Evolutionary conservation across 37 sponge, comb jelly and placozoan species (phyloP), one percentile per base, ranked within the genome.

Genomic region (Mnemiopsis leidyi): DNA sequence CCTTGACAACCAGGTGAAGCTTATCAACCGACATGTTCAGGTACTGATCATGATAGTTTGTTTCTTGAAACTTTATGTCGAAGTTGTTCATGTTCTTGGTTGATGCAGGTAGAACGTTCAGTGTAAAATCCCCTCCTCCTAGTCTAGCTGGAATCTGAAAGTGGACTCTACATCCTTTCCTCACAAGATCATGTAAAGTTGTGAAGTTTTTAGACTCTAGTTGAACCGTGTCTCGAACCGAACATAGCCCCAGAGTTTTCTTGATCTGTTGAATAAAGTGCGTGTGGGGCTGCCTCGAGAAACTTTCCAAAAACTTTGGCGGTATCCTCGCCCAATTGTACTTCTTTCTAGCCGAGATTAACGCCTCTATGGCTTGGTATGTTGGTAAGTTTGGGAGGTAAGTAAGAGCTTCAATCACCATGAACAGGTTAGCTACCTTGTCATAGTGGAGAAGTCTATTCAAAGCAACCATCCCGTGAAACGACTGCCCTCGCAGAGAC

Each of bases 201-300:
- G 79, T 77, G 36, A 77, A 77, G 79, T 34, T 77, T 16, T 31
- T 32, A 77, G 32, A 31, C 3, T 31, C 79, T 3, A 77, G 36
- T 32, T 77, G 32, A 1, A 32, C 1, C 1, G 35, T 33, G 79
- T 77, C 79, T 77, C 32, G 30, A 32, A 13, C 33, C 1, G 79
- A 77, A 9, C 32, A 77, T 1, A 77, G 36, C 0, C 3, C 32
- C 7, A 32, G 79, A 32, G 18, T 34, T 16, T 32, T 13, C 79
- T 77, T 77, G 79, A 77, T 77, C 32, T 77, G 79, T 34, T 77
- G 32, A 3, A 77, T 32, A 0, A 77, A 18, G 35, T 77, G 79
- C 32, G 32, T 77, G 36, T 77, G 79, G 36, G 79, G 79, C 36
- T 77, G 32, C 18, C 79, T 77, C 36, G 32, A 16, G 18, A 77